Evolutionary conservation across 1,140 invertebrate genomes (phyloP).

Genomic region (Zaprionus camerounensis): DNA sequence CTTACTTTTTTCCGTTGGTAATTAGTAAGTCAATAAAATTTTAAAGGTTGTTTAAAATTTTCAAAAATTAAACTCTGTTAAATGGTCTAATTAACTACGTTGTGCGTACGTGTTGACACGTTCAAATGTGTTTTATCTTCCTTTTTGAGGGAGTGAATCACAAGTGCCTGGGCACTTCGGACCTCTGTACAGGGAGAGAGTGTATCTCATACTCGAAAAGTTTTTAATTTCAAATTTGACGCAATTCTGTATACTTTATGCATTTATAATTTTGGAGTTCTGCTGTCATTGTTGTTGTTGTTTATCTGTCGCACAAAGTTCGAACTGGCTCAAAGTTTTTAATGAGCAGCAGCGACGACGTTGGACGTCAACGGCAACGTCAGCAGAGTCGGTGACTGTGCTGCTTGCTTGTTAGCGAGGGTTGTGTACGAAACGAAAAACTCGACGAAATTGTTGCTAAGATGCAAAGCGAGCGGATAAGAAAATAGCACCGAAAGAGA

Average conservation of each 20-base stretch:
- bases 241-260: slow-evolving; percentile 60
- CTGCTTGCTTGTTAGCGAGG: slow-evolving; percentile 24
- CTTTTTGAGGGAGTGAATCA: background rate
- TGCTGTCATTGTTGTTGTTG: slow-evolving; percentile 61
- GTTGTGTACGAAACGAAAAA: slow-evolving; percentile 20
- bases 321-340: slow-evolving; percentile 74
- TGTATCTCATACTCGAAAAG: background rate
- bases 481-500: slow-evolving; percentile 8
- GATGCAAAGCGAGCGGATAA: slow-evolving; percentile 30
- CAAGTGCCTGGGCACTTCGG: background rate
- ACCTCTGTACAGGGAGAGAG: background rate
- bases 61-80: background rate
- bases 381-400: slow-evolving; percentile 2
- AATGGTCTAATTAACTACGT: background rate
- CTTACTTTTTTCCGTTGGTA: background rate
- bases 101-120: background rate
- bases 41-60: background rate
- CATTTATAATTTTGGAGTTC: slow-evolving; percentile 65
- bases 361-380: slow-evolving; percentile 60
- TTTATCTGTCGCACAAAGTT: slow-evolving; percentile 70
- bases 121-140: background rate
- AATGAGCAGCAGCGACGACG: slow-evolving; percentile 67
- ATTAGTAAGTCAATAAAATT: background rate
- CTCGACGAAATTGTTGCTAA: slow-evolving; percentile 35
- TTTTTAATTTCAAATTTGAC: slow-evolving; percentile 50